Evolutionary conservation across 2,797 vertebrate species (phyloP).

Genomic region (Buphagus erythrorhynchus): DNA sequence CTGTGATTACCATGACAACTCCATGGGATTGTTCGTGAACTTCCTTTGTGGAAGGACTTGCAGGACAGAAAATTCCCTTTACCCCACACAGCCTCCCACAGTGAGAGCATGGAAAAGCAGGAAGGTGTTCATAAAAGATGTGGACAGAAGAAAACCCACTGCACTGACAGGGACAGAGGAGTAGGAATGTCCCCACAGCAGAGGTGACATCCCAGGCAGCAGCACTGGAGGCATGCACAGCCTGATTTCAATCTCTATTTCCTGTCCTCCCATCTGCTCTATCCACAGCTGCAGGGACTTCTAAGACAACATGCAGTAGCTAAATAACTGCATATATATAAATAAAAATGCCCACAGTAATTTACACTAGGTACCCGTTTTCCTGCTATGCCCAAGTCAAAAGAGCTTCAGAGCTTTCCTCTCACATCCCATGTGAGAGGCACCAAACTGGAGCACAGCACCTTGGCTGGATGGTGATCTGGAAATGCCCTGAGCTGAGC

Average conservation of each 20-base stretch:
- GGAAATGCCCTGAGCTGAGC: neutral
- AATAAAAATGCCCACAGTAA: neutral
- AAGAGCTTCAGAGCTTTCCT: neutral
- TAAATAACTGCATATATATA: neutral
- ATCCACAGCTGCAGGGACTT: neutral
- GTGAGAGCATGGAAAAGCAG: neutral
- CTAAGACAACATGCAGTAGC: neutral
- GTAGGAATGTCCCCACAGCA: neutral
- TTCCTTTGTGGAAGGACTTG: neutral
- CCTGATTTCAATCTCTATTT: neutral
- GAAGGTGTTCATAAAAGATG: neutral
- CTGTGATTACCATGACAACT: neutral
- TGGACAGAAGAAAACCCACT: neutral
- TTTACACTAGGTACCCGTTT: neutral
- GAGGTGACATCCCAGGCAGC: neutral
- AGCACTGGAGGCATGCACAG: neutral
- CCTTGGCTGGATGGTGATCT: neutral
- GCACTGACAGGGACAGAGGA: neutral
- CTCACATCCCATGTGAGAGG: neutral
- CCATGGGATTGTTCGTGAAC: neutral
- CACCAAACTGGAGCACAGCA: neutral
- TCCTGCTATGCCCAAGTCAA: neutral
- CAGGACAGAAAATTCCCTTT: neutral
- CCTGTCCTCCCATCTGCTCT: neutral
- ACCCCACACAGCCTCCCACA: too few relatives aligned